Evolutionary conservation across 1,140 invertebrate genomes (phyloP), one percentile per base, ranked within the genome.

Genomic region (Brachionus angularis): DNA sequence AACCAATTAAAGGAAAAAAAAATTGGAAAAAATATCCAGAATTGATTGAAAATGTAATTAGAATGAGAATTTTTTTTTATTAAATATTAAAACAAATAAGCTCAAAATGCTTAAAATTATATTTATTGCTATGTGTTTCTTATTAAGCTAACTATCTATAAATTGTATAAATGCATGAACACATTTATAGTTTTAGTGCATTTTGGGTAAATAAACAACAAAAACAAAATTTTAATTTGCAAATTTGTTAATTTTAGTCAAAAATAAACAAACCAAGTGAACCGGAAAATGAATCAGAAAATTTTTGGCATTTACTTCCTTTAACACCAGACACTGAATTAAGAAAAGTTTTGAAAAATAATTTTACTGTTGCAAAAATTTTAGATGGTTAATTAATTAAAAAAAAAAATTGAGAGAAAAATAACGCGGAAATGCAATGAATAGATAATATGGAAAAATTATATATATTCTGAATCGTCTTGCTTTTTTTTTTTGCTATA

Each of bases 21-120:
- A 58, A 58, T 39, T 58, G 53, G 53, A 58, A 58, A 39, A 58
- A 58, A n/a, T 58, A 58, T 58, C 53, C 53, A 14, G 34, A 58
- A 58, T 16, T 58, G 23, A 58, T 58, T 36, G 53, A 58, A 12
- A 58, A 58, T 58, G 53, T 58, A 39, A 58, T 27, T 55, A 33
- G 14, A 10, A 25, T 50, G 27, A 27, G 10, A 50, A 46, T 18
- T 18, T 46, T 46, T 27, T 23, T 31, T 0, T 52, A 29, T 29
- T 16, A 29, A 23, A 52, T 52, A 52, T 29, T n/a, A 52, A 21
- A 52, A 29, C 25, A 27, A 29, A 14, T n/a, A 29, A 52, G 27
- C 23, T 5, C 7, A 49, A 49, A 49, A 49, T 39, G 10, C 27
- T 46, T 14, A 47, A 47, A 47, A 47, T 47, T 4, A 47, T 16